Evolutionary conservation across 1,140 invertebrate genomes (phyloP).

Genomic region (Drosophila ohnishii): DNA sequence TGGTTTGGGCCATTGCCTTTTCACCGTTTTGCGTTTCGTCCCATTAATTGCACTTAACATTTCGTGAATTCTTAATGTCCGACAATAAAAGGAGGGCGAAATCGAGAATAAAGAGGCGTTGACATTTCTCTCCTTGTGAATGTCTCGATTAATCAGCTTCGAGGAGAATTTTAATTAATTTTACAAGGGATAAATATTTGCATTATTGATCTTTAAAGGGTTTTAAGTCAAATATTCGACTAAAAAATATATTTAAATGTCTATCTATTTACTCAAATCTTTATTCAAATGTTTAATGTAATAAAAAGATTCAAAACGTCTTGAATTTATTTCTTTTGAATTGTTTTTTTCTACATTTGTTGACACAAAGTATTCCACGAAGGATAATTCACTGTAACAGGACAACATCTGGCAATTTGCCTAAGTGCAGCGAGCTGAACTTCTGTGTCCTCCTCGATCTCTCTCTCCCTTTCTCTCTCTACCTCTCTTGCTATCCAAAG

Average conservation of each 20-base stretch:
- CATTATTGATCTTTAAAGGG: neutral
- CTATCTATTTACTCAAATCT: no score
- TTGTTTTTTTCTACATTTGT: neutral
- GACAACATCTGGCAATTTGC: slow-evolving; percentile 71
- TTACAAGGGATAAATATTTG: neutral
- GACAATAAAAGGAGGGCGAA: slow-evolving; percentile 20
- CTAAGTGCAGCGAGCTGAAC: slow-evolving; percentile 70
- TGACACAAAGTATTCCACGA: slow-evolving; percentile 3
- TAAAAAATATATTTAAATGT: neutral
- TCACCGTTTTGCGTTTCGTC: slow-evolving; percentile 37
- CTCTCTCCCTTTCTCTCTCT: neutral
- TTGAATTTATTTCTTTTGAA: slow-evolving; percentile 3
- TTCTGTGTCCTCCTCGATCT: slow-evolving; percentile 19
- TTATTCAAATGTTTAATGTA: neutral
- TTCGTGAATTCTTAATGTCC: slow-evolving; percentile 68
- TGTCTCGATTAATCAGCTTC: slow-evolving; percentile 58
- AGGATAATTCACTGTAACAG: slow-evolving; percentile 36
- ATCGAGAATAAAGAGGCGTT: slow-evolving; percentile 15
- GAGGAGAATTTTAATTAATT: slow-evolving; percentile 7
- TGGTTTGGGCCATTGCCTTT: slow-evolving; percentile 35
- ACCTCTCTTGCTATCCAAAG: slow-evolving; percentile 43
- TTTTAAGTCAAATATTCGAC: no score
- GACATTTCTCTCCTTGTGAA: slow-evolving; percentile 36
- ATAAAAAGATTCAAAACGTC: neutral
- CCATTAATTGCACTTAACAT: slow-evolving; percentile 78